A percentile compares a stretch with the other conserved stretches of the same genome.
Conservation (phyloP, 2,797 vertebrate species). For the Enteromius fasciolatus region DNA sequence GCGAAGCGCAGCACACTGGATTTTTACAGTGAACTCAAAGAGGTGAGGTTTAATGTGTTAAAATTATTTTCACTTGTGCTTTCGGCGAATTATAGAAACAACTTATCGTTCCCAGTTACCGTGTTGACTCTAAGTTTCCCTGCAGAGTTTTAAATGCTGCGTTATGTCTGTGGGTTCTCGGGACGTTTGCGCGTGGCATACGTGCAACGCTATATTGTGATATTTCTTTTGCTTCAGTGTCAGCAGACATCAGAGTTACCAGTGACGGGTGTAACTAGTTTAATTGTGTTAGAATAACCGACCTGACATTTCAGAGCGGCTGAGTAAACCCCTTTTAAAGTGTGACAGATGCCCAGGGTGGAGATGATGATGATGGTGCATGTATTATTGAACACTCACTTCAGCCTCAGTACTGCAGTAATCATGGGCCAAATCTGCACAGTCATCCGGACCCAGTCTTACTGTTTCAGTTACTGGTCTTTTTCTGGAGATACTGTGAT, state of each 20-base stretch:
- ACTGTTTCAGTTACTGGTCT: slow-evolving; percentile 11
- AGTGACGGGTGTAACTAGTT: not conserved
- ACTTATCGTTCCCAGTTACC: not conserved
- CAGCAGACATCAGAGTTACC: not conserved
- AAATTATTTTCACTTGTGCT: not conserved
- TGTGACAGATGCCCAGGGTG: slow-evolving; percentile 47
- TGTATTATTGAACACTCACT: slow-evolving; percentile 17
- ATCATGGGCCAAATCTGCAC: slow-evolving; percentile 37
- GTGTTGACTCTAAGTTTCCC: not conserved
- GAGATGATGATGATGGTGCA: slow-evolving; percentile 16
- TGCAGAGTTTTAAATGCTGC: not conserved
- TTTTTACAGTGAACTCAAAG: slow-evolving; percentile 9
- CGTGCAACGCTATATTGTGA: not conserved
- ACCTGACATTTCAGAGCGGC: not conserved
- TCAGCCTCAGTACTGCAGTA: slow-evolving; percentile 25
- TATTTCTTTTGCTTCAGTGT: not conserved
- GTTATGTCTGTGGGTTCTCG: not conserved
- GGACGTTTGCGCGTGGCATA: slow-evolving; percentile 20
- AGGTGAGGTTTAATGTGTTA: slow-evolving; percentile 11
- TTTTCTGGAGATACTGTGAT: not conserved
- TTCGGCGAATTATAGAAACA: not conserved
- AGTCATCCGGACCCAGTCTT: slow-evolving; percentile 39
- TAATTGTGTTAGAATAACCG: not conserved
- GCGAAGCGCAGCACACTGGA: slow-evolving; percentile 19
- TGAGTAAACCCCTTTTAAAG: slow-evolving; percentile 5